Evolutionary conservation across 2,797 vertebrate species (phyloP).

Genomic region (Protonibea diacanthus): DNA sequence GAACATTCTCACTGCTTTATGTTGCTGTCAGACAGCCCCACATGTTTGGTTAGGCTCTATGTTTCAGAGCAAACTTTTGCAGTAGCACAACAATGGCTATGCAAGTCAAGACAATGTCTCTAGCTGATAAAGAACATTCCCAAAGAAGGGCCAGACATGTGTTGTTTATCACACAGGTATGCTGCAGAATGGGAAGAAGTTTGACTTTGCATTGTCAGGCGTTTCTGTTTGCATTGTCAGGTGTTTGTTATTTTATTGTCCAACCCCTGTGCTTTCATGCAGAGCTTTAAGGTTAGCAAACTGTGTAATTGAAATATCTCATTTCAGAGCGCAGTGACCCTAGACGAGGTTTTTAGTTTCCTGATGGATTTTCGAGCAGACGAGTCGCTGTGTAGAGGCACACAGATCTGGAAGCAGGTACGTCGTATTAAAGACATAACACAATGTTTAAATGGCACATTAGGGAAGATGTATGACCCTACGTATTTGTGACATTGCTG

Average conservation of each 20-base stretch:
- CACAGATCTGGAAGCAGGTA: constrained; percentile 92
- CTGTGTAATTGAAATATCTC: neutral
- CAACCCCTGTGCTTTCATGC: neutral
- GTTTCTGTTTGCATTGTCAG: neutral
- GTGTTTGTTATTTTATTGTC: constrained; percentile 9
- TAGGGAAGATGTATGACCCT: neutral
- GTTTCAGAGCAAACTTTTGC: no score
- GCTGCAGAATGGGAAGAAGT: no score
- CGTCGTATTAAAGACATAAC: neutral
- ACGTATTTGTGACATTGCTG: constrained; percentile 18
- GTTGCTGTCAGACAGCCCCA: no score
- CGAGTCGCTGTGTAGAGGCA: constrained; percentile 91
- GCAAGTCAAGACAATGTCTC: no score
- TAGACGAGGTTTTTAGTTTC: constrained; percentile 90
- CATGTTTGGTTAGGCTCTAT: no score
- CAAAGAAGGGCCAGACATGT: no score
- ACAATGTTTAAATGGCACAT: neutral
- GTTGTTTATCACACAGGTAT: no score
- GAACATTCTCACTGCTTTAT: no score
- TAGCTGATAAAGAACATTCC: no score
- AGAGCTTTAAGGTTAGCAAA: neutral
- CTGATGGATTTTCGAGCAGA: constrained; percentile 89
- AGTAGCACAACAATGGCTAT: no score
- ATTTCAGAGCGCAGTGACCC: constrained; percentile 82
- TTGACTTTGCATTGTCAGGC: no score